phyloP scores from a whole-genome alignment of 2,888 invertebrate species.

The Fragum whitleyi region DNA sequence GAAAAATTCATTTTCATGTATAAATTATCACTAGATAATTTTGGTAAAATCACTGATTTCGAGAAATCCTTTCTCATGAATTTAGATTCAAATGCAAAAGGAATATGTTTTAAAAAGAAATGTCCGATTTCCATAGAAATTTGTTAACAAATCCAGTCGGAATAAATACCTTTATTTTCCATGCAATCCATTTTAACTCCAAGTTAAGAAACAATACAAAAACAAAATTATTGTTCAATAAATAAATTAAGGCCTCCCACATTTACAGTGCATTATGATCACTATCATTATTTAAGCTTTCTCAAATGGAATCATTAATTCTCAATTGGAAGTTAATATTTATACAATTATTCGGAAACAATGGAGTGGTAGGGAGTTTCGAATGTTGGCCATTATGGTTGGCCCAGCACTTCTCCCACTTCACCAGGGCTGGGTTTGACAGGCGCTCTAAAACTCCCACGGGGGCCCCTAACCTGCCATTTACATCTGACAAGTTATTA shows the following conservation, averaged over 20 bases:
- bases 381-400: slow-evolving; percentile 9
- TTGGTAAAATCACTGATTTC: neutral
- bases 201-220: no score
- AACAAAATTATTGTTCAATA: neutral
- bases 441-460: slow-evolving; percentile 43
- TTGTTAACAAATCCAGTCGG: neutral
- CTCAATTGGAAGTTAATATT: slow-evolving; percentile 36
- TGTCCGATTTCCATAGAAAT: neutral
- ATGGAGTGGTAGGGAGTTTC: slow-evolving; percentile 14
- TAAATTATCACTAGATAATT: no score
- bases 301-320: slow-evolving; percentile 7
- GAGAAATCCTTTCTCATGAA: neutral
- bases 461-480: slow-evolving; percentile 63
- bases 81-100: neutral
- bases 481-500: slow-evolving; percentile 62
- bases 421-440: slow-evolving; percentile 39
- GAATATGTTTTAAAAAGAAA: neutral
- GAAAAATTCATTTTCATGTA: no score
- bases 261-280: neutral
- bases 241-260: neutral
- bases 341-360: slow-evolving; percentile 42
- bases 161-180: neutral
- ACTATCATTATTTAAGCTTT: slow-evolving; percentile 15
- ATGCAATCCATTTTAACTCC: no score
- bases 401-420: slow-evolving; percentile 28